phyloP scores from a whole-genome alignment of 37 sponge, comb jelly and placozoan species.

The Mnemiopsis leidyi region DNA sequence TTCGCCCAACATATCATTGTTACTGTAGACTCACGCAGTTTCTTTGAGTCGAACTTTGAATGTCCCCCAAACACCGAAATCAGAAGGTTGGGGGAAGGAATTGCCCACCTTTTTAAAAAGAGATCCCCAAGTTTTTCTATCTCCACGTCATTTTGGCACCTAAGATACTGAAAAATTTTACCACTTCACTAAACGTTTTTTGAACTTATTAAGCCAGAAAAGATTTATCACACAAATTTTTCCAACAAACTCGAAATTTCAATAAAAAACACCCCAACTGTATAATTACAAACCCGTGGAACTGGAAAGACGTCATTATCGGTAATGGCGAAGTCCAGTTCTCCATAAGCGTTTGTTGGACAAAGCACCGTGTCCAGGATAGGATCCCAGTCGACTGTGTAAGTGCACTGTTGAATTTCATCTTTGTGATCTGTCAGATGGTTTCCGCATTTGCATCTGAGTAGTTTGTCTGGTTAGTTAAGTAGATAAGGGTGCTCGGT shows the following conservation, averaged over 20 bases:
- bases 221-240: too few species aligned
- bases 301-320: slow-evolving; percentile 27
- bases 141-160: neutral
- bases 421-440: neutral
- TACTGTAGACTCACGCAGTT: neutral
- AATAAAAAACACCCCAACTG: too few species aligned
- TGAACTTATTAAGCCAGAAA: too few species aligned
- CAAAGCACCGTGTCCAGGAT: neutral
- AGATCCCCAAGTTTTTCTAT: neutral
- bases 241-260: too few species aligned
- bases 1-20: too few species aligned
- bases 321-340: neutral
- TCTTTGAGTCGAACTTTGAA: slow-evolving; percentile 9
- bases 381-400: neutral
- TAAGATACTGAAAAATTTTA: slow-evolving; percentile 25
- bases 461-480: too few species aligned
- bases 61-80: slow-evolving; percentile 36
- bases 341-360: neutral
- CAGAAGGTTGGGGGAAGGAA: slow-evolving; percentile 25
- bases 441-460: slow-evolving; percentile 31
- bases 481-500: too few species aligned
- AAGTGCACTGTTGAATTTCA: neutral
- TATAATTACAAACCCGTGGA: too few species aligned
- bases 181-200: too few species aligned
- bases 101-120: neutral